Evolutionary conservation across 2,888 invertebrate species (phyloP).

Genomic region (Lithophane socia): DNA sequence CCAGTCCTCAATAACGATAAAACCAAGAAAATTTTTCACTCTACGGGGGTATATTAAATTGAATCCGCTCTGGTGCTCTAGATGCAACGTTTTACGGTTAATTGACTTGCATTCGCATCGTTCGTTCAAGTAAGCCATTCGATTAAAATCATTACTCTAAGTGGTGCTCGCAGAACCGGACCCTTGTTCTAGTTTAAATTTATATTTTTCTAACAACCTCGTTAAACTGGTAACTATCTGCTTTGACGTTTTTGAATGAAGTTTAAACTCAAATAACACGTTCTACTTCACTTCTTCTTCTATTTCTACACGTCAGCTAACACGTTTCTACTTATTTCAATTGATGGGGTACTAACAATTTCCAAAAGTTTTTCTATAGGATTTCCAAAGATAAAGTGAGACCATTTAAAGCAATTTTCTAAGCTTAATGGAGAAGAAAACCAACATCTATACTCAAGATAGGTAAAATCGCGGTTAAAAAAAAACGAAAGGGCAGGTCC

Average conservation of each 20-base stretch:
- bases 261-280: background rate
- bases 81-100: constrained; percentile 44
- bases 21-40: constrained; percentile 4
- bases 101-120: constrained; percentile 43
- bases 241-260: constrained; percentile 6
- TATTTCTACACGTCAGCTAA: too few species aligned
- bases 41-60: constrained; percentile 17
- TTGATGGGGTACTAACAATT: too few species aligned
- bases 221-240: constrained; percentile 10
- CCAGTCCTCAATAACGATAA: background rate
- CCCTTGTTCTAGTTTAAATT: constrained; percentile 24
- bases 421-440: background rate
- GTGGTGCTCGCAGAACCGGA: constrained; percentile 24
- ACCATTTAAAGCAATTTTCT: background rate
- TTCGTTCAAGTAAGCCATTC: constrained; percentile 33
- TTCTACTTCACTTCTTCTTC: background rate
- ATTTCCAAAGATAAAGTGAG: too few species aligned
- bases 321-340: background rate
- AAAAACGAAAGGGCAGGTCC: constrained; percentile 9
- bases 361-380: too few species aligned
- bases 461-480: too few species aligned
- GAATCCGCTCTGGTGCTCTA: constrained; percentile 12
- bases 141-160: constrained; percentile 43
- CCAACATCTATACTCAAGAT: background rate
- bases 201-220: constrained; percentile 9